Evolutionary conservation across 1,140 invertebrate genomes (phyloP).

Genomic region (Solenopsis invicta): DNA sequence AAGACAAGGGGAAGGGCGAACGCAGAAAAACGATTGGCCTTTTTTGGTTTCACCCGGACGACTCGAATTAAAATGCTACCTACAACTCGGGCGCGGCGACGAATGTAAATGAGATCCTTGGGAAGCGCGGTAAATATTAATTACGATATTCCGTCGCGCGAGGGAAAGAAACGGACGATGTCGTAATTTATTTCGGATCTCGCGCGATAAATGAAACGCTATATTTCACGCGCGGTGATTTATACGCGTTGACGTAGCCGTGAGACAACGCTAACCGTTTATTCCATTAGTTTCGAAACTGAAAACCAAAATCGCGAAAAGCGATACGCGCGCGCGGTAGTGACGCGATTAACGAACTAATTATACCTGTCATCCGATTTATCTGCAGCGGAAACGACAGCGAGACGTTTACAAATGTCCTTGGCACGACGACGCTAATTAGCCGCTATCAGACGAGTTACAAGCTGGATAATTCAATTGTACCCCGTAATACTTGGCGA

Average conservation of each 20-base stretch:
- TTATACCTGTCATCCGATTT: conserved; percentile 60
- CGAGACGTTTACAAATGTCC: conserved; percentile 59
- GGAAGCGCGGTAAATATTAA: conserved; percentile 74
- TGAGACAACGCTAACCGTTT: conserved; percentile 34
- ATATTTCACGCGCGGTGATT: conserved; percentile 41
- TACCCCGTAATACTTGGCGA: conserved; percentile 19
- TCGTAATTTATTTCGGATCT: conserved; percentile 57
- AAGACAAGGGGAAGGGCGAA: background rate
- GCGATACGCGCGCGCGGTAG: conserved; percentile 9
- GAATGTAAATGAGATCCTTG: conserved; percentile 77
- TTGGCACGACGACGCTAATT: conserved; percentile 43
- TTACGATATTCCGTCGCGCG: conserved; percentile 68
- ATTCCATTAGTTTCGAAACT: conserved; percentile 47
- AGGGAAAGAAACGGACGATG: conserved; percentile 44
- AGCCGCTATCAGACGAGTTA: conserved; percentile 54
- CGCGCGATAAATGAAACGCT: conserved; percentile 45
- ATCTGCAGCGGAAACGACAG: conserved; percentile 23
- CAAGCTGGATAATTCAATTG: conserved; percentile 47
- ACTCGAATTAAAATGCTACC: conserved; percentile 79
- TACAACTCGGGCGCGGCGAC: conserved; percentile 60
- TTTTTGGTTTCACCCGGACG: conserved; percentile 70
- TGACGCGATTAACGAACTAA: conserved; percentile 51
- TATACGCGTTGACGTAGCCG: background rate
- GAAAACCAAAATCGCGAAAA: conserved; percentile 52
- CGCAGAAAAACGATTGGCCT: conserved; percentile 46